These are phyloP conservation scores for Microplitis manilae DNA, from an alignment of 2,888 invertebrate genomes.

Conservation along the genomic window DNA sequence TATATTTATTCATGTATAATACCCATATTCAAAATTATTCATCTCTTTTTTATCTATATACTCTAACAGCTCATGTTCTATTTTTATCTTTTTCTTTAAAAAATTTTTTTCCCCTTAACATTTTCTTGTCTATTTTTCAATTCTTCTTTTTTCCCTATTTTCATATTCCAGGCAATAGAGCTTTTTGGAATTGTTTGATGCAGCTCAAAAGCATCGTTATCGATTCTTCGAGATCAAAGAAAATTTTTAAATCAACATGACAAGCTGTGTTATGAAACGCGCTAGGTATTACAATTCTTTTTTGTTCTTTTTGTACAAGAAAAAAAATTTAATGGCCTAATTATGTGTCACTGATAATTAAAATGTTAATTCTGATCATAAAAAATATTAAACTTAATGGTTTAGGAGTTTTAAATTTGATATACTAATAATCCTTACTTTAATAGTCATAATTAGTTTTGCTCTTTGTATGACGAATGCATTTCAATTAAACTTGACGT, in stretches of 20 bases:
- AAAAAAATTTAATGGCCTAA: background rate
- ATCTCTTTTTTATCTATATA: slow-evolving; percentile 10
- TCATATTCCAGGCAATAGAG: background rate
- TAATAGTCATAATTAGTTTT: background rate
- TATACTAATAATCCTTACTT: background rate
- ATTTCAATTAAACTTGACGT: background rate
- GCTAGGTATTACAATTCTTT: background rate
- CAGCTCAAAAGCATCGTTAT: background rate
- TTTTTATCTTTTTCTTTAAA: slow-evolving; percentile 1
- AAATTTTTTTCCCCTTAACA: slow-evolving; percentile 3
- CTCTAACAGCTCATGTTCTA: slow-evolving; percentile 6
- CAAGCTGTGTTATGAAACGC: background rate
- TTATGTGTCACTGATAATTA: background rate
- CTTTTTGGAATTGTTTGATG: background rate
- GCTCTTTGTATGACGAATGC: background rate
- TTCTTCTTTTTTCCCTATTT: background rate
- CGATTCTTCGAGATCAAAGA: background rate
- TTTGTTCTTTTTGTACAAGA: background rate
- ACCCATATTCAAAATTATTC: slow-evolving; percentile 28
- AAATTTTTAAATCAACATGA: background rate
- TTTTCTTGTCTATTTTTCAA: background rate
- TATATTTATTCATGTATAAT: background rate
- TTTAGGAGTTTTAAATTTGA: background rate
- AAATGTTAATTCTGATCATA: background rate
- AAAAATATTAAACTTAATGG: background rate